These are phyloP conservation scores for Gallinago nigripennis DNA, from an alignment of 2,797 vertebrate species.

Conservation along the genomic window DNA sequence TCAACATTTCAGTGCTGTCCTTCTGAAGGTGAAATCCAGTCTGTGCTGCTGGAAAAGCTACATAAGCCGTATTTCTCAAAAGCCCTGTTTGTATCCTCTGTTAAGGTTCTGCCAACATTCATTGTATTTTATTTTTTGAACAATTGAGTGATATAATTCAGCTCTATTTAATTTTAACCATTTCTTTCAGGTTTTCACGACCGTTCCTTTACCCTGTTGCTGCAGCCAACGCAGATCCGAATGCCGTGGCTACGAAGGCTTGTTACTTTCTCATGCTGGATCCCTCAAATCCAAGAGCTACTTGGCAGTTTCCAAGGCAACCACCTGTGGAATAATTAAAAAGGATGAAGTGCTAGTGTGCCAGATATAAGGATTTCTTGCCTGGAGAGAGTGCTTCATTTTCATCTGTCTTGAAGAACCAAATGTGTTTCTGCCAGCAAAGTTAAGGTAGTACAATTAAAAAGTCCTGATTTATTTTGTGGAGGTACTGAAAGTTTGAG, in stretches of 20 bases:
- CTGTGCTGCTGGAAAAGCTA: background rate
- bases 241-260: conserved; percentile 25
- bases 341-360: conserved; percentile 44
- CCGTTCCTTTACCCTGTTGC: background rate
- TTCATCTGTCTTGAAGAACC: background rate
- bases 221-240: background rate
- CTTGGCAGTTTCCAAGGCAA: conserved; percentile 72
- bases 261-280: background rate
- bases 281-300: conserved; percentile 45
- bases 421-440: conserved; percentile 26
- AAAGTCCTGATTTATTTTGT: conserved; percentile 32
- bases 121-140: background rate
- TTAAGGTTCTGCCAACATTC: rapidly evolving
- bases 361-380: conserved; percentile 47
- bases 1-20: background rate
- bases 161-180: background rate
- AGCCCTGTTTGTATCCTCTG: background rate
- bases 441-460: conserved; percentile 62
- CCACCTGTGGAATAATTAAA: conserved; percentile 68
- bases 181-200: conserved; percentile 28
- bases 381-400: background rate
- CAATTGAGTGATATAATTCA: background rate
- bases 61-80: background rate
- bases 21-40: background rate
- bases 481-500: background rate